Percentiles rank a stretch among this genome's conserved stretches.
Conservation (phyloP, 2,888 invertebrate genomes). For the Hypolimnas misippus region DNA sequence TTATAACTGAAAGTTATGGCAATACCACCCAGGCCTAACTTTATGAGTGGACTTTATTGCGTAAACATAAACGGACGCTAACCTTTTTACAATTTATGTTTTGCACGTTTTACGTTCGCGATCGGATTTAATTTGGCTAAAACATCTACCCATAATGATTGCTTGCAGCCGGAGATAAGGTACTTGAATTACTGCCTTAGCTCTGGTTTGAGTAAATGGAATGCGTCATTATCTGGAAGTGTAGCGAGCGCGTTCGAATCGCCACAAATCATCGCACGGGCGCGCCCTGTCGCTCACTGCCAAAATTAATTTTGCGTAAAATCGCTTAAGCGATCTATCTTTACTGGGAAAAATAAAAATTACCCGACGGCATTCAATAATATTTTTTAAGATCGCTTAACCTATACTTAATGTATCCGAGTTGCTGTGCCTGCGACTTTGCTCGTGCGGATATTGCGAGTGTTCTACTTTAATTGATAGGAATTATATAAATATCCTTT, state of each 20-base stretch:
- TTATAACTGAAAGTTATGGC: constrained; percentile 25
- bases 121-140: constrained; percentile 53
- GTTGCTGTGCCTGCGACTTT: not conserved
- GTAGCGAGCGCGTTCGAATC: constrained; percentile 67
- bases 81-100: constrained; percentile 39
- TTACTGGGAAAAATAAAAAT: constrained; percentile 73
- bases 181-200: constrained; percentile 63
- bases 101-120: constrained; percentile 37
- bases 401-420: not conserved
- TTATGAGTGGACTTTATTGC: constrained; percentile 38
- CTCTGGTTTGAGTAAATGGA: constrained; percentile 70
- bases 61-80: constrained; percentile 36
- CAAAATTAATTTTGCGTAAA: constrained; percentile 81
- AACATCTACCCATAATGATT: constrained; percentile 52
- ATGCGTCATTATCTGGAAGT: constrained; percentile 73
- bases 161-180: constrained; percentile 62
- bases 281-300: constrained; percentile 75
- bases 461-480: no score
- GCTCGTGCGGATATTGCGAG: not conserved
- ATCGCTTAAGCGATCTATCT: constrained; percentile 79
- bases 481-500: no score
- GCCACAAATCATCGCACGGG: constrained; percentile 72
- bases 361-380: constrained; percentile 59
- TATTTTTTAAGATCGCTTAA: constrained; percentile 51
- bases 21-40: constrained; percentile 33